phyloP scores from a whole-genome alignment of 2,888 invertebrate species.

The Drosophila robusta region DNA sequence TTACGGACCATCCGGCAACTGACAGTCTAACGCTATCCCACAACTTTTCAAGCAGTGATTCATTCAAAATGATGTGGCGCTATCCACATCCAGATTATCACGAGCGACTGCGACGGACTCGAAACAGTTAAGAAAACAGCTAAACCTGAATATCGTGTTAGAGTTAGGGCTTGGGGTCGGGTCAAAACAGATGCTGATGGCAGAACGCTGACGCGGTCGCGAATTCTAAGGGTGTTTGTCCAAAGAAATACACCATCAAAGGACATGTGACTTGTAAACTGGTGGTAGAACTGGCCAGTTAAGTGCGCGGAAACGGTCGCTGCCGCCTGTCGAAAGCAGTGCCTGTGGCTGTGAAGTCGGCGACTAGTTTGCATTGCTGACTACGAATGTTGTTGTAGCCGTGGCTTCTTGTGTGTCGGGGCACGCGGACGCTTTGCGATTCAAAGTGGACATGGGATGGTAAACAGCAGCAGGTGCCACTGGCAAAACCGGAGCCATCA shows the following conservation, averaged over 20 bases:
- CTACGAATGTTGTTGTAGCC: constrained; percentile 38
- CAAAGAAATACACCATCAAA: constrained; percentile 52
- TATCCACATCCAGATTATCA: no score
- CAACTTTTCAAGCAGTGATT: no score
- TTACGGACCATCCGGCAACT: no score
- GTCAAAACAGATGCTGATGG: constrained; percentile 48
- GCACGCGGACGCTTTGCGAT: constrained; percentile 55
- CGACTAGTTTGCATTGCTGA: constrained; percentile 44
- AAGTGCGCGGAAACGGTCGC: constrained; percentile 6
- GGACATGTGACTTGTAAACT: neutral
- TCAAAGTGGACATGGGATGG: constrained; percentile 66
- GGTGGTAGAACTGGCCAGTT: constrained; percentile 9
- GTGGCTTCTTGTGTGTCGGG: constrained; percentile 19
- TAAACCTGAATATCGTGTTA: no score
- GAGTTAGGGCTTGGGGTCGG: neutral
- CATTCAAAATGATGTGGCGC: no score
- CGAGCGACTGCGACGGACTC: no score
- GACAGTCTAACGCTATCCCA: no score
- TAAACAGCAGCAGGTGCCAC: constrained; percentile 55
- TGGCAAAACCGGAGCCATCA: constrained; percentile 44
- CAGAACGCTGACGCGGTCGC: constrained; percentile 3
- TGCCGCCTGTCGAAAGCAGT: constrained; percentile 25
- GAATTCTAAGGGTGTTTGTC: constrained; percentile 63
- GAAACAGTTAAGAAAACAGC: no score
- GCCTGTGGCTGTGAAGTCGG: constrained; percentile 37